phyloP scores from a whole-genome alignment of 2,888 invertebrate species.

The Nineta flava region DNA sequence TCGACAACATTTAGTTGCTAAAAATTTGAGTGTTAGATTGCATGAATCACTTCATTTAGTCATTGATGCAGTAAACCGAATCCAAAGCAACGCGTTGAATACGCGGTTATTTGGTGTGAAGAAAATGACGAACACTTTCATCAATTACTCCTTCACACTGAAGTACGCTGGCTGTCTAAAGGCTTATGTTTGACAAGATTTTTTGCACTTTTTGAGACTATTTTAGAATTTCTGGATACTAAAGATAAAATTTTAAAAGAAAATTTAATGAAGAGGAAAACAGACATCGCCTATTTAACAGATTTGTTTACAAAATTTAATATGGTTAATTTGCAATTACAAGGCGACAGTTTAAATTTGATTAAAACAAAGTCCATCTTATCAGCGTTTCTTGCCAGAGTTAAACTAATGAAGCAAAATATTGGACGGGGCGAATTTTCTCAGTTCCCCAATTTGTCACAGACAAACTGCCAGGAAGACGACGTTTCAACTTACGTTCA shows the following conservation, averaged over 20 bases:
- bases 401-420: constrained; percentile 18
- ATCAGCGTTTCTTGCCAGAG: constrained; percentile 16
- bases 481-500: constrained; percentile 15
- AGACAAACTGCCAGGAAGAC: constrained; percentile 13
- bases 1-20: constrained; percentile 15
- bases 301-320: constrained; percentile 7
- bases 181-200: constrained; percentile 8
- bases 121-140: constrained; percentile 13
- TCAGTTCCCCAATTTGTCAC: constrained; percentile 16
- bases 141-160: constrained; percentile 13
- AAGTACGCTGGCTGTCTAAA: constrained; percentile 14
- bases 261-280: no score
- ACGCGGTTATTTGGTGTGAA: constrained; percentile 11
- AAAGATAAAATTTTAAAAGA: no score
- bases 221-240: neutral
- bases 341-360: constrained; percentile 17
- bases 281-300: constrained; percentile 6
- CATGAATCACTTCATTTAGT: neutral
- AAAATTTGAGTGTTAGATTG: constrained; percentile 11
- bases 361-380: constrained; percentile 17
- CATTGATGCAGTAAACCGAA: neutral
- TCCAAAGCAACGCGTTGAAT: neutral
- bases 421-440: constrained; percentile 17
- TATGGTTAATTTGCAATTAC: constrained; percentile 15
- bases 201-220: neutral